A percentile compares a stretch with the other conserved stretches of the same genome.
Evolutionary conservation across 2,797 vertebrate genomes (phyloP).

Genomic region (Coregonus sp.): DNA sequence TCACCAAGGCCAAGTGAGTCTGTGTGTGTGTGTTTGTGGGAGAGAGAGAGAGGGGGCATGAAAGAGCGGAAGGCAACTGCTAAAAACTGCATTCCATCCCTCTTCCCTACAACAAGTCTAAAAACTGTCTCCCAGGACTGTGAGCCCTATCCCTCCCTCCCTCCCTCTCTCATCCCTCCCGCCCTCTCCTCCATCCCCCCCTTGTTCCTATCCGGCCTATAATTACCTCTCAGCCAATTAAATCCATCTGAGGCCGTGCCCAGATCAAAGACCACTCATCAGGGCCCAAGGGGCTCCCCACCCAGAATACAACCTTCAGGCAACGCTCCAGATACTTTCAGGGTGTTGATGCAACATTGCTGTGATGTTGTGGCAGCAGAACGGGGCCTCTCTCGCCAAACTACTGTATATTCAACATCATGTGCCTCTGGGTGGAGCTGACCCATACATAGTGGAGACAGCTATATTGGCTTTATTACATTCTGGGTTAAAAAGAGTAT

Average conservation of each 20-base stretch:
- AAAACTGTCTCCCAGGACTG: neutral
- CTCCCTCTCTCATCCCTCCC: conserved; percentile 9
- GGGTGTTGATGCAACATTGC: neutral
- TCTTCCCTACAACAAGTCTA: conserved; percentile 17
- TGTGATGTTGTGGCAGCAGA: conserved; percentile 37
- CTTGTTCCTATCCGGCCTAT: conserved; percentile 39
- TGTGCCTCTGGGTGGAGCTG: conserved; percentile 55
- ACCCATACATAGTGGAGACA: conserved; percentile 44
- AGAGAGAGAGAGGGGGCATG: neutral
- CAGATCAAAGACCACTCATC: conserved; percentile 66
- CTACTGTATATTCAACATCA: conserved; percentile 35
- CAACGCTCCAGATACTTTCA: conserved; percentile 4
- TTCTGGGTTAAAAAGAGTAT: conserved; percentile 47
- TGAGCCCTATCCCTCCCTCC: conserved; percentile 21
- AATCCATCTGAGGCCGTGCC: conserved; percentile 66
- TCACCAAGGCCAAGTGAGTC: conserved; percentile 93
- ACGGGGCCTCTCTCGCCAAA: conserved; percentile 54
- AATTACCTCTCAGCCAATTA: conserved; percentile 74
- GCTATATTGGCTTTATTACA: conserved; percentile 64
- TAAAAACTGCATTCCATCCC: conserved; percentile 10
- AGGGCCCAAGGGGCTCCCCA: conserved; percentile 37
- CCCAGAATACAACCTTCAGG: conserved; percentile 28
- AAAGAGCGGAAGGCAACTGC: neutral
- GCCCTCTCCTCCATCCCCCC: conserved; percentile 18
- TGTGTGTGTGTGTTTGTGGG: conserved; percentile 1